Evolutionary conservation across 1,140 invertebrate genomes (phyloP).

Genomic region (Tetragnatha versicolor): DNA sequence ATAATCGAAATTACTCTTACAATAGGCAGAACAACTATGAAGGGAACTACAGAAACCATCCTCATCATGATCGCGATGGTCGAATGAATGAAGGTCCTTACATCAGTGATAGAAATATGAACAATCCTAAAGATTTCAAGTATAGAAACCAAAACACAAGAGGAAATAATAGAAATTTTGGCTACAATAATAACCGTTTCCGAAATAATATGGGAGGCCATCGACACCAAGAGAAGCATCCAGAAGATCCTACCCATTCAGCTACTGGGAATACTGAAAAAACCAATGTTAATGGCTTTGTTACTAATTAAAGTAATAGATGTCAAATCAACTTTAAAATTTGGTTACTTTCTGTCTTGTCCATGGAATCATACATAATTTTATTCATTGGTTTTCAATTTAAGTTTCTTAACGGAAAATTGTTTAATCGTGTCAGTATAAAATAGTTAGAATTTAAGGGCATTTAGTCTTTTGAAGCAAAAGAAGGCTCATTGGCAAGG

Average conservation of each 20-base stretch:
- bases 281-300: constrained; percentile 29
- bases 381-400: no score
- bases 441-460: no score
- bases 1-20: background rate
- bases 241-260: constrained; percentile 1
- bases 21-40: constrained; percentile 13
- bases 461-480: no score
- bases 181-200: constrained; percentile 4
- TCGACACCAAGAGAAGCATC: background rate
- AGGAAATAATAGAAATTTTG: constrained; percentile 13
- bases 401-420: no score
- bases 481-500: no score
- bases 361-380: no score
- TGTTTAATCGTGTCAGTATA: no score
- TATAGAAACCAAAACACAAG: no score
- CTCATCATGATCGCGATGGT: constrained; percentile 9
- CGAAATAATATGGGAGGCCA: background rate
- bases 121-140: constrained; percentile 12
- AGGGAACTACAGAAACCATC: background rate
- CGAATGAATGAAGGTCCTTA: background rate
- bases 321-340: no score
- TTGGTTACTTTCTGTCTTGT: no score
- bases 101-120: constrained; percentile 35
- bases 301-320: background rate
- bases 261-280: constrained; percentile 3